Evolutionary conservation across 2,113 vertebrate species (phyloP), one percentile per base, ranked within the genome.

Genomic region (Diadophis punctatus): DNA sequence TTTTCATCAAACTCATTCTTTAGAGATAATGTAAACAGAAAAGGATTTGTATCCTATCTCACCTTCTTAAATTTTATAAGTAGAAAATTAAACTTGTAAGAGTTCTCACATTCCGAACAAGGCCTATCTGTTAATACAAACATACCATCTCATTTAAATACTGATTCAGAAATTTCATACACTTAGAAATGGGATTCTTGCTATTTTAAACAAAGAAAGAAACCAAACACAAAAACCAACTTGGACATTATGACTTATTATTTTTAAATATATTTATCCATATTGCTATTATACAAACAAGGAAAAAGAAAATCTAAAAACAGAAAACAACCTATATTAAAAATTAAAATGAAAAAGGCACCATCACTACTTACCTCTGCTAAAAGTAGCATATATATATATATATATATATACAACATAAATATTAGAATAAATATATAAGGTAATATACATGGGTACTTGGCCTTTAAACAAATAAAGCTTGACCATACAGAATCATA

Each of bases 31-130:
- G n/a, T 93, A 91, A 90, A 92, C 30, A 94, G 89, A 63, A 90
- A 49, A 90, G 84, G 88, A 16, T 56, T 34, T 56, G 43, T 48
- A 80, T 46, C 49, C 16, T 80, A 63, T 14, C 11, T 10, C 27
- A 63, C 10, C 60, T 63, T 63, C 60, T 25, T 56, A 43, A 56
- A 58, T 49, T 46, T 68, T 92, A 0, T 34, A 91, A 85, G 8
- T n/a, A n/a, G 51, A 22, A 56, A 56, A 56, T 25, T 39, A 90
- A 91, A 60, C 90, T 0, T 34, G 0, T 0, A 10, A 39, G 3
- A 86, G 63, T 48, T 94, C 93, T 68, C 94, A 56, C 92, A 95
- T 68, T 93, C 39, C 89, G 93, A 93, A 93, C 84, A 53, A 68
- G 49, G 3, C 12, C 58, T 34, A 92, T 46, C 12, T 93, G 91